Percentiles rank a stretch among this genome's conserved stretches.
Conservation (phyloP, 2,113 vertebrate genomes). For the Atractosteus spatula region DNA sequence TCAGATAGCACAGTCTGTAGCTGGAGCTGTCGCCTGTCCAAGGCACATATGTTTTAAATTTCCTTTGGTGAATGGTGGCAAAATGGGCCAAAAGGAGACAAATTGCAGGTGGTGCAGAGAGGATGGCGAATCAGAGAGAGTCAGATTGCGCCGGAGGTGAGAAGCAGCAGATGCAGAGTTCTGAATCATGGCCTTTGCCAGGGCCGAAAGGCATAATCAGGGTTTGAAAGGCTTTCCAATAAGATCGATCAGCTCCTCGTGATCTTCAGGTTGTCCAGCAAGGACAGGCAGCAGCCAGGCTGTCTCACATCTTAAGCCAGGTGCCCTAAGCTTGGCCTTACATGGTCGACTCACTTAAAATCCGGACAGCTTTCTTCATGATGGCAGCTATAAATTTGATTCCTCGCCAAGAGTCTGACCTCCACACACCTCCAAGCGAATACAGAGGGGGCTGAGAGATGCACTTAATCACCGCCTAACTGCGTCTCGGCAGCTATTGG, state of each 20-base stretch:
- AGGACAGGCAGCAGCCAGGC: background rate
- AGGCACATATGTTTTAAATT: too few species aligned
- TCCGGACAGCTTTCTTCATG: constrained; percentile 22
- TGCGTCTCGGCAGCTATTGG: constrained; percentile 31
- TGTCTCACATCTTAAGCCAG: constrained; percentile 3
- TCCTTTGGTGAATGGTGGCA: too few species aligned
- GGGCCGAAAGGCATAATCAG: too few species aligned
- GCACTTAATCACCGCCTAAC: constrained; percentile 41
- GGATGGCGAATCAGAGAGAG: too few species aligned
- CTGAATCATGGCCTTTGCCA: too few species aligned
- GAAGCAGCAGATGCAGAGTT: too few species aligned
- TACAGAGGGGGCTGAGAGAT: constrained; percentile 15
- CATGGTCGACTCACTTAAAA: constrained; percentile 18
- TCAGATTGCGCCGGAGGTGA: too few species aligned
- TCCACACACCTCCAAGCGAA: constrained; percentile 34
- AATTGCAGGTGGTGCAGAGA: too few species aligned
- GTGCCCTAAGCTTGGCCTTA: background rate
- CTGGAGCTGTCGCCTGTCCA: too few species aligned
- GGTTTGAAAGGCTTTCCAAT: too few species aligned
- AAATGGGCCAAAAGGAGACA: too few species aligned
- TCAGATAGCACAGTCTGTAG: too few species aligned
- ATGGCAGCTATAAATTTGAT: constrained; percentile 39
- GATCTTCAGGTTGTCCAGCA: background rate
- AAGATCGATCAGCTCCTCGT: background rate
- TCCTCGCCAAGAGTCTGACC: constrained; percentile 36